Conservation (phyloP, 2,797 vertebrate genomes). For the Gila robusta region DNA sequence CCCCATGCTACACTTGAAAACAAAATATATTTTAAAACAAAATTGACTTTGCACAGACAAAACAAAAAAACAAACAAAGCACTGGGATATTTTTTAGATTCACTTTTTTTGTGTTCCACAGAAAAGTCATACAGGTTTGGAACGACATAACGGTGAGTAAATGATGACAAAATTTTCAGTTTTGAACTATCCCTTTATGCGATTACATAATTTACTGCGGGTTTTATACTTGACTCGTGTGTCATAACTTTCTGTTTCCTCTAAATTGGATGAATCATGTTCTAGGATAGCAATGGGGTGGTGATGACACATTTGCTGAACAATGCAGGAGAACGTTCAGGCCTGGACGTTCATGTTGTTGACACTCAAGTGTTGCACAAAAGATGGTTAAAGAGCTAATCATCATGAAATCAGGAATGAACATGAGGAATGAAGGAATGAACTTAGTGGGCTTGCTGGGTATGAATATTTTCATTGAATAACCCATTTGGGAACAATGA, state of each 20-base stretch:
- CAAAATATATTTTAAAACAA: not conserved
- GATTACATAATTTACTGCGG: not conserved
- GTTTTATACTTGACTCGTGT: not conserved
- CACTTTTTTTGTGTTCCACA: not conserved
- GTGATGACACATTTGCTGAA: slow-evolving; percentile 33
- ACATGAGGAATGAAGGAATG: slow-evolving; percentile 46
- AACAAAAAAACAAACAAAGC: not conserved
- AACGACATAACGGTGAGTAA: not conserved
- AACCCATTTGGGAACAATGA: not conserved
- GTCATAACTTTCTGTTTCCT: slow-evolving; percentile 11
- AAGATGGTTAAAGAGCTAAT: slow-evolving; percentile 20
- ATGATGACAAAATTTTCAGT: not conserved
- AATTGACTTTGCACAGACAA: not conserved
- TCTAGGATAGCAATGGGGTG: not conserved
- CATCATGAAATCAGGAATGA: slow-evolving; percentile 43
- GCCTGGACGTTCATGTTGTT: slow-evolving; percentile 17
- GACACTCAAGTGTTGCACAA: slow-evolving; percentile 47
- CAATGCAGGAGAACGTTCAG: slow-evolving; percentile 17
- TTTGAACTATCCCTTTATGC: not conserved
- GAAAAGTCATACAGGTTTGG: not conserved
- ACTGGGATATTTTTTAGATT: not conserved
- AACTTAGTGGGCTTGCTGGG: slow-evolving; percentile 12
- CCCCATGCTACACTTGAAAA: not conserved
- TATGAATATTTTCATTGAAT: not conserved
- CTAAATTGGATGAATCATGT: slow-evolving; percentile 39